Conservation (phyloP, 2,797 vertebrate genomes). For the Jordanella pulchra region DNA sequence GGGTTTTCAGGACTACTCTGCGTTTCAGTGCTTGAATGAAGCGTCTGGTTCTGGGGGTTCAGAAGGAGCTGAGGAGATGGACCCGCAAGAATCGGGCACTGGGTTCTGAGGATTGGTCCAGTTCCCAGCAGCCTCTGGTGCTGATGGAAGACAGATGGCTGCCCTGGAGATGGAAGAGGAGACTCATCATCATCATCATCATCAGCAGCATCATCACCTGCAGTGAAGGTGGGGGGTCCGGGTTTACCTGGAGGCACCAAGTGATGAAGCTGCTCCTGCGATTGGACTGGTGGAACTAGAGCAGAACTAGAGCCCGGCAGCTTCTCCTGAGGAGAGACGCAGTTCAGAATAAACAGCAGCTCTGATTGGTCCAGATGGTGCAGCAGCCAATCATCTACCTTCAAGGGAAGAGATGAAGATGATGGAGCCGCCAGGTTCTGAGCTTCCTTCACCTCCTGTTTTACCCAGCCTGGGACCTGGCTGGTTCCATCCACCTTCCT, state of each 20-base stretch:
- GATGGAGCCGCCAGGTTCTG: too few species aligned
- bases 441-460: conserved; percentile 72
- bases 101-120: conserved; percentile 37
- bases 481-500: conserved; percentile 44
- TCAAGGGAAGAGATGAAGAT: conserved; percentile 78
- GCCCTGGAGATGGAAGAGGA: conserved; percentile 37
- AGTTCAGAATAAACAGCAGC: not conserved
- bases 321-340: conserved; percentile 67
- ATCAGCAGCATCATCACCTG: not conserved
- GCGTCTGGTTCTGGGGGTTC: conserved; percentile 53
- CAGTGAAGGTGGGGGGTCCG: not conserved
- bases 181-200: not conserved
- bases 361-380: not conserved
- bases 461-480: conserved; percentile 72
- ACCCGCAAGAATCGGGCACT: conserved; percentile 29
- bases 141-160: conserved; percentile 48
- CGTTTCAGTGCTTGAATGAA: conserved; percentile 41
- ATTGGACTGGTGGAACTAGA: conserved; percentile 5
- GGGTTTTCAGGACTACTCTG: conserved; percentile 39
- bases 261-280: conserved; percentile 34
- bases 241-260: conserved; percentile 47
- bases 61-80: conserved; percentile 47
- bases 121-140: conserved; percentile 47
- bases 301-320: conserved; percentile 63
- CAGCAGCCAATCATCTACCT: conserved; percentile 27